Evolutionary conservation across 2,797 vertebrate species (phyloP).

Genomic region (Kryptopterus vitreolus): DNA sequence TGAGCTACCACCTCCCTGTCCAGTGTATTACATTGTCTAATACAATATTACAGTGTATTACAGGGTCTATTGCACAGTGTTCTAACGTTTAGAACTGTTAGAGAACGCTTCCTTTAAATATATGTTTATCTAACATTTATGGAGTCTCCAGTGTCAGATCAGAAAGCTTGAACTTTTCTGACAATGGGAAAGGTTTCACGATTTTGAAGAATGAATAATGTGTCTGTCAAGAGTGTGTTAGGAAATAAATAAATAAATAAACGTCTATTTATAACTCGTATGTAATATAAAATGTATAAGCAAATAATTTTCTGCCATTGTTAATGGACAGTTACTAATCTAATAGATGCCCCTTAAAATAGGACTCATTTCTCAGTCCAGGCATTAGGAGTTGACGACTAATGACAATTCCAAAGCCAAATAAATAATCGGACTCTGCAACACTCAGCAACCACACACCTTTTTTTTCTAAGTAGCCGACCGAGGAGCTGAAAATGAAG

Average conservation of each 20-base stretch:
- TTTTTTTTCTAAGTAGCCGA: background rate
- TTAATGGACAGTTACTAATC: background rate
- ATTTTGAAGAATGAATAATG: too few species aligned
- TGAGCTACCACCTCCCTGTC: too few species aligned
- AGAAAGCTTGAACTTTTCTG: background rate
- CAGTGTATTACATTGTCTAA: too few species aligned
- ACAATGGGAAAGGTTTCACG: background rate
- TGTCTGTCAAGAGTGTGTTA: background rate
- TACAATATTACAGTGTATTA: too few species aligned
- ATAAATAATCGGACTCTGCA: background rate
- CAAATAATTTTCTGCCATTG: background rate
- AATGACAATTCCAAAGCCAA: background rate
- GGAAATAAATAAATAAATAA: background rate
- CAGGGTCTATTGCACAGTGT: too few species aligned
- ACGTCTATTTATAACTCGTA: background rate
- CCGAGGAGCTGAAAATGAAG: constrained; percentile 4
- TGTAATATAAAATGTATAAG: background rate
- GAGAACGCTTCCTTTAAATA: background rate
- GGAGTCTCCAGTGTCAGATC: background rate
- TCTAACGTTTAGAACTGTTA: too few species aligned
- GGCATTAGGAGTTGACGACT: background rate
- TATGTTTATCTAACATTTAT: background rate
- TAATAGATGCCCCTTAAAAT: background rate
- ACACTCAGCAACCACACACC: background rate
- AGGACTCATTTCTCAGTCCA: background rate